These are phyloP conservation scores for Saguinus imperator DNA, from an alignment of 2,113 vertebrate genomes.

Conservation along the genomic window DNA sequence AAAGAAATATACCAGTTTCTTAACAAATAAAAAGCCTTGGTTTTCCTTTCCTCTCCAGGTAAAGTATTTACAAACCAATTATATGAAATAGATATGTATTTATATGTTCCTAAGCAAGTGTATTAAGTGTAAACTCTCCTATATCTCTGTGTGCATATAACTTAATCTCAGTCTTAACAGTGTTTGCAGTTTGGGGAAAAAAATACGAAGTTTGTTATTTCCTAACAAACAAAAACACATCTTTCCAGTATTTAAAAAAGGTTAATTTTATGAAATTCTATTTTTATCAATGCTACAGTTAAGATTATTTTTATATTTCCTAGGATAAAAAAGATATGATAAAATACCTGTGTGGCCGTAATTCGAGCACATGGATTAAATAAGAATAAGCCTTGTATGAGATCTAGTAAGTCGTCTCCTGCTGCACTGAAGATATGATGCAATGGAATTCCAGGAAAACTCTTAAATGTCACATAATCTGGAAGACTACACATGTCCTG, in stretches of 20 bases:
- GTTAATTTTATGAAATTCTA: background rate
- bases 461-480: slow-evolving; percentile 96
- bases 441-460: slow-evolving; percentile 94
- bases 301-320: background rate
- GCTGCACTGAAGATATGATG: slow-evolving; percentile 98
- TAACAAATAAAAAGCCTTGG: background rate
- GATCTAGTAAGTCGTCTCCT: slow-evolving; percentile 93
- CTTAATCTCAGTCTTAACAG: background rate
- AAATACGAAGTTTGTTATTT: background rate
- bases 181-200: background rate
- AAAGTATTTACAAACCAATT: slow-evolving; percentile 2
- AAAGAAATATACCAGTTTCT: background rate
- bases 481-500: slow-evolving; percentile 95
- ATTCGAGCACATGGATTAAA: slow-evolving; percentile 93
- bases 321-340: background rate
- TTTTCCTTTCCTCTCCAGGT: background rate
- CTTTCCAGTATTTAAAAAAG: slow-evolving; percentile 41
- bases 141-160: background rate
- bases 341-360: slow-evolving; percentile 93
- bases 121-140: background rate
- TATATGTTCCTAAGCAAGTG: background rate
- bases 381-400: slow-evolving; percentile 93
- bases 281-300: background rate
- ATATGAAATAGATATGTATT: background rate
- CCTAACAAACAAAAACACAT: slow-evolving; percentile 10